Evolutionary conservation across 2,888 invertebrate species (phyloP).

Genomic region (Ophraella communa): DNA sequence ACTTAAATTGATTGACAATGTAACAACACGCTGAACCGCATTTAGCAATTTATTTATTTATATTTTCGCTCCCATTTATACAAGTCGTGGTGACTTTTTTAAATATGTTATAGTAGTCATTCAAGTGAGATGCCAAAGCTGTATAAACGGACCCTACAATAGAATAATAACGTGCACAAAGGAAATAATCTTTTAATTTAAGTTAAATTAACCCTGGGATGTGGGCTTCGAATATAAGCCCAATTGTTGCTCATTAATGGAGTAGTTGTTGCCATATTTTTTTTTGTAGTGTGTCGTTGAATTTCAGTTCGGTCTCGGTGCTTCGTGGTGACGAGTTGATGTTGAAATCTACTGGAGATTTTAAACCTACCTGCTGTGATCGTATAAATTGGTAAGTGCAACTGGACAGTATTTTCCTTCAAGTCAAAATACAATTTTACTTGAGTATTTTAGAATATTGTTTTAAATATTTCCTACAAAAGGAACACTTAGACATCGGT

Average conservation of each 20-base stretch:
- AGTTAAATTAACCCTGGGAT: conserved; percentile 60
- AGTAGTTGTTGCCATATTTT: conserved; percentile 47
- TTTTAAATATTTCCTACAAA: too few relatives aligned
- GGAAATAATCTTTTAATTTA: conserved; percentile 64
- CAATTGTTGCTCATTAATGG: conserved; percentile 59
- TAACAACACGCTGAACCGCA: conserved; percentile 8
- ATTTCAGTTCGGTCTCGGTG: conserved; percentile 25
- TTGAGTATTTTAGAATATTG: too few relatives aligned
- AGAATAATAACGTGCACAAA: conserved; percentile 61
- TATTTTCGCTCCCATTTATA: conserved; percentile 36
- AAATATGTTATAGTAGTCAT: conserved; percentile 35
- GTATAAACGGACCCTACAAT: conserved; percentile 52
- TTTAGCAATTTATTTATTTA: conserved; percentile 37
- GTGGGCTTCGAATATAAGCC: conserved; percentile 61
- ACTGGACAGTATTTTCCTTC: too few relatives aligned
- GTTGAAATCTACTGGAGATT: not conserved
- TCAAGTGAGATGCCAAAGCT: conserved; percentile 41
- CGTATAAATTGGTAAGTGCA: too few relatives aligned
- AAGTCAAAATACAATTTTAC: too few relatives aligned
- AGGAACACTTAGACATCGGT: too few relatives aligned
- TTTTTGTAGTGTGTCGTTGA: conserved; percentile 45
- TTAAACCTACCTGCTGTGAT: too few relatives aligned
- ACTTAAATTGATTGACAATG: conserved; percentile 6
- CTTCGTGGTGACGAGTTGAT: conserved; percentile 12
- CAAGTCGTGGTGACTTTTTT: conserved; percentile 39